Conservation (phyloP, 1,140 invertebrate species). For the Anastrepha ludens region DNA sequence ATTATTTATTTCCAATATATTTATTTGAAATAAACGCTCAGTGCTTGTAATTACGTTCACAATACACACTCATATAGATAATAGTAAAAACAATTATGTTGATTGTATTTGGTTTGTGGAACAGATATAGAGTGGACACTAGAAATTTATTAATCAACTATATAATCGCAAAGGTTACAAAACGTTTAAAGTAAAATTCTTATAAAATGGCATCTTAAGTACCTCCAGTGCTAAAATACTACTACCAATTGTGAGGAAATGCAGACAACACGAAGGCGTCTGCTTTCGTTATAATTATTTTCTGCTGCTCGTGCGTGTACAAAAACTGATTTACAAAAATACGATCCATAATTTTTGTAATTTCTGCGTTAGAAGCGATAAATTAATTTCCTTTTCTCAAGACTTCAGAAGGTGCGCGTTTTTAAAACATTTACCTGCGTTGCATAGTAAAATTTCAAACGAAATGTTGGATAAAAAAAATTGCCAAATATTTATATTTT, state of each 20-base stretch:
- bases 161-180: neutral
- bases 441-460: neutral
- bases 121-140: neutral
- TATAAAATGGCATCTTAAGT: conserved; percentile 26
- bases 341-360: neutral
- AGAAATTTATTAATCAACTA: conserved; percentile 22
- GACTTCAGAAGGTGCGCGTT: neutral
- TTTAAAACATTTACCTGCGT: neutral
- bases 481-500: neutral
- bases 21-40: conserved; percentile 36
- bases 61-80: conserved; percentile 43
- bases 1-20: conserved; percentile 34
- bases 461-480: neutral
- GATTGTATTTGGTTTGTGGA: neutral
- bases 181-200: neutral
- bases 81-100: conserved; percentile 32
- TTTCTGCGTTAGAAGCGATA: conserved; percentile 15
- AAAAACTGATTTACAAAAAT: conserved; percentile 18
- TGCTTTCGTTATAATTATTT: neutral
- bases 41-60: neutral
- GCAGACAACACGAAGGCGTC: too few species aligned
- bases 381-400: neutral
- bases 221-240: conserved; percentile 19
- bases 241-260: conserved; percentile 11
- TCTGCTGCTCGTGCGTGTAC: neutral